Evolutionary conservation across 2,797 vertebrate species (phyloP).

Genomic region (Coregonus ussuriensis): DNA sequence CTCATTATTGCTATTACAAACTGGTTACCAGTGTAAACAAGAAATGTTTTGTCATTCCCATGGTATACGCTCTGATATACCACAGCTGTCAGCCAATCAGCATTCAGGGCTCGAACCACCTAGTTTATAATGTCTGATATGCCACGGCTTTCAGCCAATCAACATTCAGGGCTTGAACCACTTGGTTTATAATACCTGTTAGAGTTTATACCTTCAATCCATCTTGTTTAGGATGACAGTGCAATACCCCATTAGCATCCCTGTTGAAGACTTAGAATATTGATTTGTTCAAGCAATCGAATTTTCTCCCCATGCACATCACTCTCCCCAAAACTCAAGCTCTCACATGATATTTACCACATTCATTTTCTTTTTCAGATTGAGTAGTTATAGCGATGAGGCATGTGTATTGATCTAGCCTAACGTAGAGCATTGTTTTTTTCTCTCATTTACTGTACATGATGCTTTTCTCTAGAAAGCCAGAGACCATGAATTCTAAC

Average conservation of each 20-base stretch:
- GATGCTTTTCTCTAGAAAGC: conserved; percentile 22
- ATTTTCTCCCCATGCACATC: neutral
- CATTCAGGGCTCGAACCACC: too few relatives aligned
- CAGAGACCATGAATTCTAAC: too few relatives aligned
- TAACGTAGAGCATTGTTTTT: neutral
- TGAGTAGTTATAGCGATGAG: neutral
- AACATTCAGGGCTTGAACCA: too few relatives aligned
- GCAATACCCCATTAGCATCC: conserved; percentile 24
- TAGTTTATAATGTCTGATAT: too few relatives aligned
- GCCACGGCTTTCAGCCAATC: too few relatives aligned
- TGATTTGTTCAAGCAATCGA: conserved; percentile 21
- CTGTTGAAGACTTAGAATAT: conserved; percentile 20
- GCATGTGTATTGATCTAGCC: neutral
- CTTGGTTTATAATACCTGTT: neutral
- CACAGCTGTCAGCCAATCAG: too few relatives aligned
- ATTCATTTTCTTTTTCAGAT: conserved; percentile 1
- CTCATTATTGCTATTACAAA: too few relatives aligned
- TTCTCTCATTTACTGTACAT: neutral
- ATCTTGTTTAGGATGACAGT: conserved; percentile 30
- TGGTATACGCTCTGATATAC: too few relatives aligned
- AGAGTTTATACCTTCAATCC: conserved; percentile 11
- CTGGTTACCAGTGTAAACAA: too few relatives aligned
- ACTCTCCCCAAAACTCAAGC: conserved; percentile 4
- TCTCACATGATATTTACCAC: neutral
- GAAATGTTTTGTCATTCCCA: too few relatives aligned